Conservation (phyloP, 2,888 invertebrate genomes). For the Lasioglossum morio region DNA sequence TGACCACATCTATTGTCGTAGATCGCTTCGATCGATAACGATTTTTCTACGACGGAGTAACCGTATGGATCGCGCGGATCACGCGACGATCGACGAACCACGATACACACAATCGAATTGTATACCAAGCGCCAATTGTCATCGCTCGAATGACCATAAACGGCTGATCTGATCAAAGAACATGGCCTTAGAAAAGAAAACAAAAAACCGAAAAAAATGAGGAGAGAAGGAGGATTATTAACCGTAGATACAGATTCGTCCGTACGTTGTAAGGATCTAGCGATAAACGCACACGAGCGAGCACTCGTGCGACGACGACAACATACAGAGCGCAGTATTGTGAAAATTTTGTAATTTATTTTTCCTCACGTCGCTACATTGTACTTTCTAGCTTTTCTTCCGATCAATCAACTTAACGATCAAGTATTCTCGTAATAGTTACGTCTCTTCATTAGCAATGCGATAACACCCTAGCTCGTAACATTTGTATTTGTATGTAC, state of each 20-base stretch:
- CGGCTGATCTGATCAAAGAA: constrained; percentile 19
- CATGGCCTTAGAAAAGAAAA: constrained; percentile 38
- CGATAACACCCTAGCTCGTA: constrained; percentile 79
- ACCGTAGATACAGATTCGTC: constrained; percentile 68
- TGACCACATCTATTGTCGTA: constrained; percentile 18
- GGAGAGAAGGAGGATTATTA: not conserved
- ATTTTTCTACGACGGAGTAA: constrained; percentile 32
- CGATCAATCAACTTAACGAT: constrained; percentile 56
- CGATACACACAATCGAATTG: constrained; percentile 11
- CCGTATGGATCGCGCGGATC: not conserved
- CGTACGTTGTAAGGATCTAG: constrained; percentile 68
- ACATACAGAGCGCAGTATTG: constrained; percentile 83
- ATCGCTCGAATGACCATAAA: constrained; percentile 17
- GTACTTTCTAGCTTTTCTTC: constrained; percentile 65
- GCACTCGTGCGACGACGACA: constrained; percentile 74
- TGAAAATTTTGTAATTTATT: constrained; percentile 83
- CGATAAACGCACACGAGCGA: constrained; percentile 74
- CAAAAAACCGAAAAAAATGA: not conserved
- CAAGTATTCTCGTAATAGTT: constrained; percentile 67
- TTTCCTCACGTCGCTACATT: constrained; percentile 76
- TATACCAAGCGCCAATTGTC: constrained; percentile 25
- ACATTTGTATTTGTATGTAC: constrained; percentile 82
- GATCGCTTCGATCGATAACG: constrained; percentile 17
- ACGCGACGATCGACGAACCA: not conserved
- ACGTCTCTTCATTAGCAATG: constrained; percentile 79